Evolutionary conservation across 35 echinoderm and acorn worm genomes (phyloP).

Genomic region (Apostichopus californicus): DNA sequence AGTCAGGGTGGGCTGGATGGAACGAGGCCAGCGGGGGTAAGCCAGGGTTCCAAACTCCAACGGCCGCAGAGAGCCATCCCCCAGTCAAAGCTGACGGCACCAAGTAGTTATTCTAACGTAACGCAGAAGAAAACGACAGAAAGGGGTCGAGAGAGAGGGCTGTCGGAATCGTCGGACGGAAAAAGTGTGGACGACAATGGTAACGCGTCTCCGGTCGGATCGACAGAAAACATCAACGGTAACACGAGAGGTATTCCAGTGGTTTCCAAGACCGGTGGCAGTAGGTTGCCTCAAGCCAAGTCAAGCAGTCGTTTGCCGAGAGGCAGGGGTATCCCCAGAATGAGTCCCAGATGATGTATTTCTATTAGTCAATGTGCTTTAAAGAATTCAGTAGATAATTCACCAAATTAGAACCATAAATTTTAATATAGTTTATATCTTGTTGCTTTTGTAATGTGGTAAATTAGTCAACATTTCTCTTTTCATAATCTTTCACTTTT

Average conservation of each 20-base stretch:
- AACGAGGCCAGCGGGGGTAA: background rate
- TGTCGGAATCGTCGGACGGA: slow-evolving; percentile 26
- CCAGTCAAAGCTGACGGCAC: slow-evolving; percentile 15
- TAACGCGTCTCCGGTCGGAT: background rate
- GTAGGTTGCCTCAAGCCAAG: background rate
- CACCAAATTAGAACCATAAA: too few species aligned
- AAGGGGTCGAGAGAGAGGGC: background rate
- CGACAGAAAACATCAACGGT: slow-evolving; percentile 3
- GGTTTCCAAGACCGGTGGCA: background rate
- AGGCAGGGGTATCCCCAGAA: slow-evolving; percentile 21
- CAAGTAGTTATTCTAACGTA: background rate
- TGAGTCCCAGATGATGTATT: slow-evolving; percentile 13
- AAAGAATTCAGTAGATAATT: too few species aligned
- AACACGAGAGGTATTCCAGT: background rate
- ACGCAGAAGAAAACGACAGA: background rate
- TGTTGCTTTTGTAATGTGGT: too few species aligned
- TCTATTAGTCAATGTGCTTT: background rate
- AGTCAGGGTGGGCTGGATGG: background rate
- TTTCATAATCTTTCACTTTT: too few species aligned
- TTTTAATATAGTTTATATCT: too few species aligned
- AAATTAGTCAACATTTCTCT: too few species aligned
- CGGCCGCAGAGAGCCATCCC: background rate
- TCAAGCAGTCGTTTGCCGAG: slow-evolving; percentile 18
- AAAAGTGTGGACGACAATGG: slow-evolving; percentile 1
- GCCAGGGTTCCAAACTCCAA: background rate